Conservation (phyloP, 2,797 vertebrate species). For the Pseudochirops cupreus region DNA sequence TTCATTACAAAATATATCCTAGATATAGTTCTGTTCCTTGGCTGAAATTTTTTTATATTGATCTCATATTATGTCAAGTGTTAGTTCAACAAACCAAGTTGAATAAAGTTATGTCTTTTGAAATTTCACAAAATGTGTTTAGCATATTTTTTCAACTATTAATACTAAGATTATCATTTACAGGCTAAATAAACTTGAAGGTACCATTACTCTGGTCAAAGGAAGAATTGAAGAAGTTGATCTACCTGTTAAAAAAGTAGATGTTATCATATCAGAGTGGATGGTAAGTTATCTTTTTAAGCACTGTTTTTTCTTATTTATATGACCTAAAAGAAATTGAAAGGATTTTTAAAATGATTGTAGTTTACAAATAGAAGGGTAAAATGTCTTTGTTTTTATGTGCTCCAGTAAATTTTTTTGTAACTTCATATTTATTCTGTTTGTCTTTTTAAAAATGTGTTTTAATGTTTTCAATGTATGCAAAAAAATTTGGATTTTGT, state of each 20-base stretch:
- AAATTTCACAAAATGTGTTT: constrained; percentile 55
- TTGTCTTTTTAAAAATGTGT: background rate
- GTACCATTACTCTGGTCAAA: constrained; percentile 92
- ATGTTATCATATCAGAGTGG: constrained; percentile 98
- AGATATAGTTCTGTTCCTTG: constrained; percentile 52
- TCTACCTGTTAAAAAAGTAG: constrained; percentile 95
- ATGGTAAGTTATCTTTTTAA: constrained; percentile 91
- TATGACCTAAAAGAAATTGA: background rate
- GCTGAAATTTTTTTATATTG: constrained; percentile 40
- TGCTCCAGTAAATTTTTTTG: background rate
- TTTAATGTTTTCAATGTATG: background rate
- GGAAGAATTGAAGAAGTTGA: constrained; percentile 96
- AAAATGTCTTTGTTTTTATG: constrained; percentile 46
- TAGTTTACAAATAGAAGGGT: constrained; percentile 37
- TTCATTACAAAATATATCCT: background rate
- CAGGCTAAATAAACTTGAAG: constrained; percentile 94
- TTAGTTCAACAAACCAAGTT: constrained; percentile 34
- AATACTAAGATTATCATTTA: constrained; percentile 74
- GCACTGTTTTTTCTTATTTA: background rate
- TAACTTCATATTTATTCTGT: background rate
- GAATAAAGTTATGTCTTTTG: constrained; percentile 28
- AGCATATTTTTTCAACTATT: constrained; percentile 55
- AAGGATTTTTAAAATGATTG: constrained; percentile 7
- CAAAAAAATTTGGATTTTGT: background rate
- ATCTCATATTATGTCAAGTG: constrained; percentile 21